Evolutionary conservation across 2,113 vertebrate genomes (phyloP).

Genomic region (Carettochelys insculpta): DNA sequence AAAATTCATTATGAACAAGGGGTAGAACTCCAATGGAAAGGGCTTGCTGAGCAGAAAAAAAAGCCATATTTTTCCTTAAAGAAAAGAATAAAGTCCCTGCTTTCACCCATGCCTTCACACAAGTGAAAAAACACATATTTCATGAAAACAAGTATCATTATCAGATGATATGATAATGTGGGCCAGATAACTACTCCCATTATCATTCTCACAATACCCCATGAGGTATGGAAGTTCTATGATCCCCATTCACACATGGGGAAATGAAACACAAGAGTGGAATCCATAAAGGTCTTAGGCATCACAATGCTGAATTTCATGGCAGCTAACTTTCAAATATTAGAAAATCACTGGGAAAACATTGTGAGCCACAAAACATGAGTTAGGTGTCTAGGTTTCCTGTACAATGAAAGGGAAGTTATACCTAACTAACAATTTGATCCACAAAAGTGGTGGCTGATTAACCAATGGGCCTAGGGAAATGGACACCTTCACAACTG

Average conservation of each 20-base stretch:
- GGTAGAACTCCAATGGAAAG: background rate
- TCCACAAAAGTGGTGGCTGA: background rate
- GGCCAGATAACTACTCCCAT: too few relatives aligned
- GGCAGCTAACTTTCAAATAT: background rate
- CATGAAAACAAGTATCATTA: background rate
- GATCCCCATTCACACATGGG: background rate
- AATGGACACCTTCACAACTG: too few relatives aligned
- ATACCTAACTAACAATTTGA: background rate
- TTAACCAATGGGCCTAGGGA: too few relatives aligned
- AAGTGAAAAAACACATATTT: background rate
- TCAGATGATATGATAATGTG: background rate
- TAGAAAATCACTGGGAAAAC: background rate
- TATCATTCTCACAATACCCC: background rate
- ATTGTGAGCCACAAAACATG: background rate
- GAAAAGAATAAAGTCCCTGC: background rate
- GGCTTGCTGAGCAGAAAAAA: background rate
- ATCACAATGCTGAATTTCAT: background rate
- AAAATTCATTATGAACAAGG: background rate
- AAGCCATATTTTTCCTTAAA: background rate
- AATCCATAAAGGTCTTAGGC: background rate
- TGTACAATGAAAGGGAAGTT: background rate
- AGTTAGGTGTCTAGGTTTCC: background rate
- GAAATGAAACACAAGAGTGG: background rate
- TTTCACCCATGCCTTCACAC: background rate
- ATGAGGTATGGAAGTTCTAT: background rate